phyloP scores from a whole-genome alignment of 2,888 invertebrate genomes.

The Apamea crenata region DNA sequence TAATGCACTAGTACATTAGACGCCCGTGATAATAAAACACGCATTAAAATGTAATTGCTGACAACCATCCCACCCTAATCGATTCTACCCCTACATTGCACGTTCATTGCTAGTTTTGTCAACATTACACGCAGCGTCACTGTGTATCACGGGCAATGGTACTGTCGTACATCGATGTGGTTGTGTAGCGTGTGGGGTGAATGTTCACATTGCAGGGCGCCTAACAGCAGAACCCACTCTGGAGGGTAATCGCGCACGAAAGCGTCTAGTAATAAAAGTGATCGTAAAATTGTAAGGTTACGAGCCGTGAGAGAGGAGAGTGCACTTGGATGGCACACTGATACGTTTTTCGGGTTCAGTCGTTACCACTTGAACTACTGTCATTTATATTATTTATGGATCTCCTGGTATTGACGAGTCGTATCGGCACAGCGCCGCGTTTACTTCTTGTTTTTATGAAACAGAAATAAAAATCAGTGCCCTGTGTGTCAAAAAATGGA shows the following conservation, averaged over 20 bases:
- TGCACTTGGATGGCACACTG: conserved; percentile 88
- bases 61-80: conserved; percentile 73
- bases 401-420: conserved; percentile 76
- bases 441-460: conserved; percentile 14
- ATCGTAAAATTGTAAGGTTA: conserved; percentile 90
- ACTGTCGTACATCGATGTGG: conserved; percentile 63
- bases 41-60: conserved; percentile 89
- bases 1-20: conserved; percentile 89
- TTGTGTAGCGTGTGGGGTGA: conserved; percentile 72
- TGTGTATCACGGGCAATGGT: conserved; percentile 75
- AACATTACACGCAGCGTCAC: neutral
- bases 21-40: conserved; percentile 89
- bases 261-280: conserved; percentile 90
- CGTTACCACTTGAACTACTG: conserved; percentile 74
- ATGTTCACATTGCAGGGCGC: conserved; percentile 79
- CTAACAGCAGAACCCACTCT: conserved; percentile 90
- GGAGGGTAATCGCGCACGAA: conserved; percentile 90
- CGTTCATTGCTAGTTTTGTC: conserved; percentile 70
- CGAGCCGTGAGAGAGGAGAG: conserved; percentile 86
- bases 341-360: conserved; percentile 86
- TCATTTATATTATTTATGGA: conserved; percentile 82
- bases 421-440: conserved; percentile 41
- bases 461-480: neutral
- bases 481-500: neutral
- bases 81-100: conserved; percentile 24